Percentiles rank a stretch among this genome's conserved stretches.
Evolutionary conservation across 2,888 invertebrate genomes (phyloP).

Genomic region (Steromphala cineraria): DNA sequence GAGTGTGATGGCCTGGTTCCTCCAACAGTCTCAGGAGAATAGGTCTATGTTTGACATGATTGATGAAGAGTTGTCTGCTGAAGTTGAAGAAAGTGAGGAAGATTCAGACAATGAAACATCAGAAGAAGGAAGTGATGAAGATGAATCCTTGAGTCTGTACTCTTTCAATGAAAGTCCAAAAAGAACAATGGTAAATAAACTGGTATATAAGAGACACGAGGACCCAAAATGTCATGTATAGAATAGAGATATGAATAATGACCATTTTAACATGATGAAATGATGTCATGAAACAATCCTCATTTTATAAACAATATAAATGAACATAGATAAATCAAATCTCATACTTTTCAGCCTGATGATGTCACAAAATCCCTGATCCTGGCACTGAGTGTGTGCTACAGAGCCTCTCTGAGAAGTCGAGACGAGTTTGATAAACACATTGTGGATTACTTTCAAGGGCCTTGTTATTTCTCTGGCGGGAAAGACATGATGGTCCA

Average conservation of each 20-base stretch:
- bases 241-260: too few relatives aligned
- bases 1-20: conserved; percentile 66
- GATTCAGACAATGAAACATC: background rate
- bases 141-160: background rate
- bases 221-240: too few relatives aligned
- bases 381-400: conserved; percentile 68
- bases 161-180: background rate
- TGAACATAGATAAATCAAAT: too few relatives aligned
- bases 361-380: conserved; percentile 59
- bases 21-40: conserved; percentile 29
- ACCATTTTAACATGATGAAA: too few relatives aligned
- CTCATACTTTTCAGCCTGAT: conserved; percentile 21
- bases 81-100: background rate
- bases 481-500: conserved; percentile 45
- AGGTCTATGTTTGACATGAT: conserved; percentile 23
- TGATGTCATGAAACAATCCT: too few relatives aligned
- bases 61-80: conserved; percentile 2
- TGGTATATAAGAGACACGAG: too few relatives aligned
- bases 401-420: conserved; percentile 62
- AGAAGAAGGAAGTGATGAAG: background rate
- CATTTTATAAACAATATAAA: too few relatives aligned
- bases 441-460: conserved; percentile 49
- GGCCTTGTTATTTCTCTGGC: conserved; percentile 47
- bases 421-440: conserved; percentile 54
- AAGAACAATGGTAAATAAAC: too few relatives aligned